Conservation (phyloP, 1,140 invertebrate genomes). For the Lasaia peninsularis region DNA sequence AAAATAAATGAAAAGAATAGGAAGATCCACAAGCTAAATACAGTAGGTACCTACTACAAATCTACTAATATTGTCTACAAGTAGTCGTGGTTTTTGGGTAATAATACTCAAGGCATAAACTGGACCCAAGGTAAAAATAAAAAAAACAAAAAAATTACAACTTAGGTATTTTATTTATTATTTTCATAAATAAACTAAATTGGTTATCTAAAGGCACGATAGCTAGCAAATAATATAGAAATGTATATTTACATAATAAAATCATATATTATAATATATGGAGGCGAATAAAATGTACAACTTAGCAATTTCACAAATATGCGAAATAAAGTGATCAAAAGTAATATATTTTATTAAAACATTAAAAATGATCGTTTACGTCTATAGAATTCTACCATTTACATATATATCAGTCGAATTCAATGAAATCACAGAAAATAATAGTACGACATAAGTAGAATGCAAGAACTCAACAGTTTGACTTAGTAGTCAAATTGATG, state of each 20-base stretch:
- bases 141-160: constrained; percentile 52
- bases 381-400: constrained; percentile 28
- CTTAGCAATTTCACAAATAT: constrained; percentile 40
- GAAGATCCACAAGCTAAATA: too few relatives aligned
- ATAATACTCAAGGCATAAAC: constrained; percentile 28
- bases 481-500: not conserved
- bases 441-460: constrained; percentile 30
- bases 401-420: constrained; percentile 49
- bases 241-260: constrained; percentile 67
- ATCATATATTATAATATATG: constrained; percentile 42
- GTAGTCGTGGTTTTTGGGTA: not conserved
- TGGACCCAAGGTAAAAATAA: constrained; percentile 47
- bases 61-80: not conserved
- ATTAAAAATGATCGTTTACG: constrained; percentile 25
- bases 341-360: constrained; percentile 26
- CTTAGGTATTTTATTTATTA: constrained; percentile 55
- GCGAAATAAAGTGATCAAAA: constrained; percentile 19
- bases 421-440: constrained; percentile 45
- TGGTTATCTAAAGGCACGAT: constrained; percentile 59
- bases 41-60: not conserved
- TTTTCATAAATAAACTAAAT: constrained; percentile 71
- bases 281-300: constrained; percentile 67
- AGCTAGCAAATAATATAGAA: constrained; percentile 60
- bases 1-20: too few relatives aligned
- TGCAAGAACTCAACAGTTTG: not conserved